phyloP scores from a whole-genome alignment of 2,797 vertebrate genomes.

The Poeciliopsis presidionis region DNA sequence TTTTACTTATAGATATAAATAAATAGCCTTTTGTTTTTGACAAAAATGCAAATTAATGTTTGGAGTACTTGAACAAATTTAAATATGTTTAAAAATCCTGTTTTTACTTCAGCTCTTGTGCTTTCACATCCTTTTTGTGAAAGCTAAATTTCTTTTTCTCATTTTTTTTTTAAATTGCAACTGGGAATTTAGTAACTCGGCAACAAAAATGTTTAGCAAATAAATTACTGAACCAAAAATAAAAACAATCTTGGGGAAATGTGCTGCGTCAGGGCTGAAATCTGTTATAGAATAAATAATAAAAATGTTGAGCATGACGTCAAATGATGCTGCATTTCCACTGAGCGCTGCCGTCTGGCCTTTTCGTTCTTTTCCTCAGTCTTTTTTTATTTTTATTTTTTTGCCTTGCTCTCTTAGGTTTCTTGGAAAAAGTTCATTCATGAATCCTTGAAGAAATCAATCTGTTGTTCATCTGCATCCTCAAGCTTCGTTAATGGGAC shows the following conservation, averaged over 20 bases:
- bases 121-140: background rate
- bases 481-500: constrained; percentile 8
- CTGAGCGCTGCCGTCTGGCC: background rate
- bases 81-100: background rate
- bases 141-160: background rate
- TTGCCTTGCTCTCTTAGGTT: constrained; percentile 40
- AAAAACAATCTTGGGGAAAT: background rate
- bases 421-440: constrained; percentile 28
- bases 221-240: background rate
- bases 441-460: constrained; percentile 1
- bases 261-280: background rate
- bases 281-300: constrained; percentile 2
- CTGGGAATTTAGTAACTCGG: background rate
- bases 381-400: background rate
- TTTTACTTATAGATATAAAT: background rate
- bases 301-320: background rate
- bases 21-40: background rate
- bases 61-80: background rate
- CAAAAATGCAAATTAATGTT: background rate
- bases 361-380: background rate
- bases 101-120: background rate
- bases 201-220: background rate
- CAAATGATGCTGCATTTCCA: background rate
- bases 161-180: background rate
- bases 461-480: background rate